phyloP scores from a whole-genome alignment of 1,140 invertebrate species.

The Drosophila athabasca region DNA sequence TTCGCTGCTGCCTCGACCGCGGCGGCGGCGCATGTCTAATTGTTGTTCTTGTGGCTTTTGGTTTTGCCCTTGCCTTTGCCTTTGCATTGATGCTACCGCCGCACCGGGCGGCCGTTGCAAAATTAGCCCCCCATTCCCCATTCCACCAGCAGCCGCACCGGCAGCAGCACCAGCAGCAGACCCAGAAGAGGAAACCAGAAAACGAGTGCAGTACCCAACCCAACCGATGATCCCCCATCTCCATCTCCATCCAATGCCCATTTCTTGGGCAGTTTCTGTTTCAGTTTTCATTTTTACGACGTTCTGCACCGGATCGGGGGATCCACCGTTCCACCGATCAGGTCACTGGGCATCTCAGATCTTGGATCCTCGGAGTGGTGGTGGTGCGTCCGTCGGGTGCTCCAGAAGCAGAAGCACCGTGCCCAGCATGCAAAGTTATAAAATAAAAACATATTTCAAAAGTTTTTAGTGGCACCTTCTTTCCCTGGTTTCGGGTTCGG shows the following conservation, averaged over 20 bases:
- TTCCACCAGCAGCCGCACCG: neutral
- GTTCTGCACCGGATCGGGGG: constrained; percentile 56
- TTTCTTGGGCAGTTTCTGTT: constrained; percentile 22
- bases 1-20: neutral
- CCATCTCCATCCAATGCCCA: no score
- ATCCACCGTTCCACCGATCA: neutral
- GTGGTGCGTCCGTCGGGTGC: constrained; percentile 47
- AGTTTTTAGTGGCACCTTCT: constrained; percentile 79
- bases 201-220: constrained; percentile 9
- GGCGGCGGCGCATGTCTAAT: constrained; percentile 55
- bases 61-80: constrained; percentile 10
- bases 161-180: neutral
- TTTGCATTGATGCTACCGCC: constrained; percentile 72
- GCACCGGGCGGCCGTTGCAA: constrained; percentile 74
- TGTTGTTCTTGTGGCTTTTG: constrained; percentile 42
- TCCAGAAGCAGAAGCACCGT: constrained; percentile 79
- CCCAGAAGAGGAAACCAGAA: constrained; percentile 10
- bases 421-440: constrained; percentile 80
- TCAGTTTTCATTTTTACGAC: constrained; percentile 59
- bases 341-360: neutral
- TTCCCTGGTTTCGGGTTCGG: constrained; percentile 9
- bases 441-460: constrained; percentile 83
- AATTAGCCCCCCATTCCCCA: constrained; percentile 58
- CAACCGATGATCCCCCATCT: neutral
- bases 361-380: neutral